Conservation (phyloP, 2,888 invertebrate genomes). For the Apodemia zela region DNA sequence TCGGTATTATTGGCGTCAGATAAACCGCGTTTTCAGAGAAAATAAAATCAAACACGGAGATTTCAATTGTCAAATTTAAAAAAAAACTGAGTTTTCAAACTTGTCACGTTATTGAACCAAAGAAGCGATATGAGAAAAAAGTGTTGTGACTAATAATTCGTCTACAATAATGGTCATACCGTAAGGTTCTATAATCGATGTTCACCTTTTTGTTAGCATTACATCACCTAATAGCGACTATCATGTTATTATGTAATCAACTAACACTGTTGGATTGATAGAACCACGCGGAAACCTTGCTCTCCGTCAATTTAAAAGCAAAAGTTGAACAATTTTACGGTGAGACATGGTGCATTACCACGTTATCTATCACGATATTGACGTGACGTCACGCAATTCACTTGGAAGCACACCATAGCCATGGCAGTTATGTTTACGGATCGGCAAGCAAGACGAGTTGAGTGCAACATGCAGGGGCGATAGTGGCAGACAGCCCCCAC, state of each 20-base stretch:
- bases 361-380: conserved; percentile 37
- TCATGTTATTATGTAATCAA: not conserved
- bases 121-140: not conserved
- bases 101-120: too few species aligned
- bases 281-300: conserved; percentile 1
- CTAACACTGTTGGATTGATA: not conserved
- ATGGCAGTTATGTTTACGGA: conserved; percentile 38
- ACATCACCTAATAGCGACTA: not conserved
- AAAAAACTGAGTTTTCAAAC: too few species aligned
- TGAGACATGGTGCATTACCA: conserved; percentile 18
- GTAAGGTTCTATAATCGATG: not conserved
- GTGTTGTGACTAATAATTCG: not conserved
- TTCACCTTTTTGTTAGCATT: not conserved
- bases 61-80: too few species aligned
- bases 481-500: conserved; percentile 61
- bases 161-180: not conserved
- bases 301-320: conserved; percentile 21
- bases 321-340: conserved; percentile 24
- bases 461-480: conserved; percentile 67
- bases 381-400: conserved; percentile 42
- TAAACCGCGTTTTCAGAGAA: too few species aligned
- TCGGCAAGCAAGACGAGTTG: conserved; percentile 46
- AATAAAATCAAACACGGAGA: too few species aligned
- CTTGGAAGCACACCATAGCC: conserved; percentile 34
- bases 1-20: too few species aligned